Percentiles rank a stretch among this genome's conserved stretches.
Evolutionary conservation across 2,888 invertebrate genomes (phyloP).

Genomic region (Meliscaeva auricollis): DNA sequence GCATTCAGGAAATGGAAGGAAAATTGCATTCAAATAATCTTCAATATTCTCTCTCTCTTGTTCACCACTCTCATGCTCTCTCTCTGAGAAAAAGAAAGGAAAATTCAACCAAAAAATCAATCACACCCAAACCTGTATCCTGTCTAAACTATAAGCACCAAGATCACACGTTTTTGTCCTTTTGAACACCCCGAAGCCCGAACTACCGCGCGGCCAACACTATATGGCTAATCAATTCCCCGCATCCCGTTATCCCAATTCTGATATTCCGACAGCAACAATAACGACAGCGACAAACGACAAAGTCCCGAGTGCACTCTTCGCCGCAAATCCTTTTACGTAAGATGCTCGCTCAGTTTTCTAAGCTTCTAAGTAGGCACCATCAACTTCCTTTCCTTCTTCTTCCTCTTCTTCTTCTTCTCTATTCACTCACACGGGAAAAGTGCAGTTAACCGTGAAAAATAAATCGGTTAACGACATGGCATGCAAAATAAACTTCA

Average conservation of each 20-base stretch:
- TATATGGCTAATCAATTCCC: conserved; percentile 30
- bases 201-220: not conserved
- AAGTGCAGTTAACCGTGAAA: conserved; percentile 71
- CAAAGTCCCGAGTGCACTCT: conserved; percentile 50
- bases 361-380: conserved; percentile 37
- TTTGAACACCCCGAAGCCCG: conserved; percentile 12
- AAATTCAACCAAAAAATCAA: conserved; percentile 61
- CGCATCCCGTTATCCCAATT: conserved; percentile 30
- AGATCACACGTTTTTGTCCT: conserved; percentile 57
- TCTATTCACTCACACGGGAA: conserved; percentile 54
- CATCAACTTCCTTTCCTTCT: too few relatives aligned
- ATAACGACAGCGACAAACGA: not conserved
- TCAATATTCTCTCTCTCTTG: conserved; percentile 6
- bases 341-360: conserved; percentile 65
- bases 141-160: conserved; percentile 35
- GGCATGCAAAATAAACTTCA: conserved; percentile 62
- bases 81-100: conserved; percentile 22
- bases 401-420: conserved; percentile 57
- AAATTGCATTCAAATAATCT: conserved; percentile 65
- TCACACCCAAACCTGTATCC: conserved; percentile 74
- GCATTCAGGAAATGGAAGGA: conserved; percentile 46
- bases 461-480: conserved; percentile 54
- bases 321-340: conserved; percentile 65
- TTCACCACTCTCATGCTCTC: not conserved
- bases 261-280: conserved; percentile 26